A percentile compares a stretch with the other conserved stretches of the same genome.
Evolutionary conservation across 2,888 invertebrate species (phyloP).

Genomic region (Hedya salicella): DNA sequence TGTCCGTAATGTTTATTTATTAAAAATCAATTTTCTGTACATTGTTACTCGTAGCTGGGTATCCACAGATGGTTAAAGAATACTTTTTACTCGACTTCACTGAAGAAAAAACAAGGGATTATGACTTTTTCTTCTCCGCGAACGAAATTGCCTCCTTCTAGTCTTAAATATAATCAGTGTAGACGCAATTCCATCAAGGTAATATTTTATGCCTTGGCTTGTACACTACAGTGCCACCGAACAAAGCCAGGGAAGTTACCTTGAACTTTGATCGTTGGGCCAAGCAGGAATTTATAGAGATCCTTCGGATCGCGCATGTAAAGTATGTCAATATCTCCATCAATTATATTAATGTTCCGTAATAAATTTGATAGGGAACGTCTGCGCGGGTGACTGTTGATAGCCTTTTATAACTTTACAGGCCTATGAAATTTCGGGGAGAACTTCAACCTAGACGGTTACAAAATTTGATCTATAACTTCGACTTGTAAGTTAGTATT

Average conservation of each 20-base stretch:
- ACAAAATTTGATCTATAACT: background rate
- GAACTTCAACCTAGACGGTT: background rate
- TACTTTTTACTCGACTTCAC: too few species aligned
- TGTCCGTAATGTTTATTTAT: too few species aligned
- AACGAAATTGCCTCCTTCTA: too few species aligned
- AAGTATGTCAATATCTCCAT: conserved; percentile 23
- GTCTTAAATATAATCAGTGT: too few species aligned
- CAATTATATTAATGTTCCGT: conserved; percentile 21
- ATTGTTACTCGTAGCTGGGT: too few species aligned
- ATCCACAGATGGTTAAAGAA: too few species aligned
- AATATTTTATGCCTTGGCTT: conserved; percentile 1
- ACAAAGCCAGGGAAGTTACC: background rate
- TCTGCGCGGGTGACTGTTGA: background rate
- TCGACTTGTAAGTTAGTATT: too few species aligned
- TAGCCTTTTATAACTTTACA: background rate
- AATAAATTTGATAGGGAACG: conserved; percentile 4
- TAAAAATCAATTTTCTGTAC: too few species aligned
- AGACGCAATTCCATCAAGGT: too few species aligned
- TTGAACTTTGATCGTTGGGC: conserved; percentile 7
- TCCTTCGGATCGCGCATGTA: background rate
- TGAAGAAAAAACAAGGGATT: too few species aligned
- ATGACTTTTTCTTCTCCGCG: too few species aligned
- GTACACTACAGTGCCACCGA: background rate
- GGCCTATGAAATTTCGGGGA: background rate
- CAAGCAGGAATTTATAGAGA: conserved; percentile 15